Evolutionary conservation across 2,113 vertebrate species (phyloP).

Genomic region (Gymnarchus niloticus): DNA sequence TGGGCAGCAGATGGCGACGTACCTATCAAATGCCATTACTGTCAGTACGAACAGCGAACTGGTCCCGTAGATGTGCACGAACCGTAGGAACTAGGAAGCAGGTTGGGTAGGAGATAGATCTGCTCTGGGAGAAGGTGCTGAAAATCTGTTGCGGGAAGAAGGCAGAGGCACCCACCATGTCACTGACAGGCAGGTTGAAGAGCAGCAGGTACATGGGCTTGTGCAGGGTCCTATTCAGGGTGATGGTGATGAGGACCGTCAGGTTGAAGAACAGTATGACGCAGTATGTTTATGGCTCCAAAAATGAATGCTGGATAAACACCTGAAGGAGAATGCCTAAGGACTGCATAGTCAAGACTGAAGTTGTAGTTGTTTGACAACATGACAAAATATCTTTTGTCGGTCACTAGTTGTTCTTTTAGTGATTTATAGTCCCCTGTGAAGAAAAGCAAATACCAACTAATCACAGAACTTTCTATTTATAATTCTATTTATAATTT

Average conservation of each 20-base stretch:
- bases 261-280: slow-evolving; percentile 44
- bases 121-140: slow-evolving; percentile 42
- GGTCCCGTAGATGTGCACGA: slow-evolving; percentile 46
- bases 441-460: too few species aligned
- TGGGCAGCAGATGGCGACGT: slow-evolving; percentile 53
- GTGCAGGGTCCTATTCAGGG: slow-evolving; percentile 42
- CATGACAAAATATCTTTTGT: background rate
- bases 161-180: slow-evolving; percentile 47
- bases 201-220: slow-evolving; percentile 57
- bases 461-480: too few species aligned
- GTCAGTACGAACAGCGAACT: slow-evolving; percentile 46
- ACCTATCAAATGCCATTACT: slow-evolving; percentile 56
- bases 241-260: slow-evolving; percentile 43
- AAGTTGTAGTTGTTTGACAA: slow-evolving; percentile 17
- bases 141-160: slow-evolving; percentile 49
- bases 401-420: too few species aligned
- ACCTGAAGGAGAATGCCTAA: slow-evolving; percentile 31
- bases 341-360: slow-evolving; percentile 32
- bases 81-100: slow-evolving; percentile 49
- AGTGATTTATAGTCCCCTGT: too few species aligned
- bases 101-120: slow-evolving; percentile 40
- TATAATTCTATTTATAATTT: too few species aligned
- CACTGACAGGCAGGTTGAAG: slow-evolving; percentile 50
- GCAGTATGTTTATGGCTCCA: slow-evolving; percentile 39
- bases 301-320: slow-evolving; percentile 46